Base-by-base conservation (phyloP, 2,888 invertebrate genomes). In the Plebejus argus region DNA sequence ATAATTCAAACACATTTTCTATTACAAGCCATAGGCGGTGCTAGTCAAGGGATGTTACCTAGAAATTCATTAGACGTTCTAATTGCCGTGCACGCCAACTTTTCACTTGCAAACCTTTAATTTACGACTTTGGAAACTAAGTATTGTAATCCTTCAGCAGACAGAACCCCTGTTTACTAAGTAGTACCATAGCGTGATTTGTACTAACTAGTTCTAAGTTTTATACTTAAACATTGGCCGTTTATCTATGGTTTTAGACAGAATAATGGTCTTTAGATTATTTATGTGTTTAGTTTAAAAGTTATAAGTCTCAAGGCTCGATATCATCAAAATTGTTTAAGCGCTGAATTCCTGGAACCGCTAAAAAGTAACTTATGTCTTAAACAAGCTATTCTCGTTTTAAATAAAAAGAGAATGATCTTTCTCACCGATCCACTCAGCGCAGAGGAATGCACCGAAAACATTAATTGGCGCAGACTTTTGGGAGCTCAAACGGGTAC, bases 41-140 rank as follows among this genome's bases (percentile, higher is more conserved):
- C 70, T 12, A 49, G 53, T 71, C 71, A 39, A 39, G 71, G 71
- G 71, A 66, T 66, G 28, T 66, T 66, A 23, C 15, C 23, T 12
- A 66, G 66, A 66, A 71, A 71, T 71, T 71, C 33, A 71, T 71
- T 71, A 71, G 39, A 71, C 71, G 35, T 39, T 18, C 8, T 76
- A 79, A 80, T 71, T 78, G 80, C 77, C 78, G 79, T 79, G 79
- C 81, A 81, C 81, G 82, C 81, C 78, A 78, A 77, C 71, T 77
- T 79, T 78, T 78, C 78, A 71, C 76, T 76, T 80, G 58, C 23
- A 74, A 77, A 82, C 77, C 78, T 80, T 79, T 79, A 78, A 81
- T 81, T 80, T 77, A 80, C 78, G 77, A 35, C 78, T 79, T 80
- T 78, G 75, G 76, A 76, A 79, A 77, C 76, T 28, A 61, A 61